Base-by-base conservation (phyloP, 2,113 vertebrate genomes). In the Dipodomys spectabilis region DNA sequence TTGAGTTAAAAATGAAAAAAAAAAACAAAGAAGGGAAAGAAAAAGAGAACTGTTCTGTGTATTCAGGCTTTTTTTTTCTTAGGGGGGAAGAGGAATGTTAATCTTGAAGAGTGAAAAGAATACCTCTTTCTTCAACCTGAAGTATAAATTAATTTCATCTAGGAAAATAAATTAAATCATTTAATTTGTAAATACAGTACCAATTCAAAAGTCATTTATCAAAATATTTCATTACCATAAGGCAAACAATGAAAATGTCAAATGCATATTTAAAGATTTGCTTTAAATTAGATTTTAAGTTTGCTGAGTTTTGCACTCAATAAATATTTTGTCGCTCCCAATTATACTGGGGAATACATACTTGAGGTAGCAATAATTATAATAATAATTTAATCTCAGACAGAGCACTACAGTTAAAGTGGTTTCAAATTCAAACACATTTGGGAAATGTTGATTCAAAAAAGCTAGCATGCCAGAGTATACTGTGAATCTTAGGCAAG, bases 251-350 rank as follows among this genome's bases (percentile, higher is more conserved):
- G n/a, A 49, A 45, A 67, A 95, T 86, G 15, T 81, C 49, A 77
- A 94, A 88, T 10, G 8, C 22, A 73, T 35, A 91, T 81, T 82
- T 92, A 92, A 95, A 90, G 30, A 74, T 91, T 91, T 97, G 68
- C 25, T 93, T 95, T 73, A 83, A 92, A 94, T 90, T 96, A 82
- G 73, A 91, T 95, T 94, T 86, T 89, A 69, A 88, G 39, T 67
- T 94, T 82, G 30, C 44, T n/a, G 30, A 95, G 32, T 81, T 92
- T 49, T 79, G 88, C 49, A 95, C 39, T n/a, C 86, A 30, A 88
- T 87, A 85, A 92, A 69, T 23, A 82, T 53, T 90, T 49, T 85
- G 30, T 92, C 60, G 88, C 68, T 87, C 30, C 27, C 27, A 92
- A 68, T 92, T 90, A 85, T 90, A 86, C 22, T 86, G 49, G 75